Conservation (phyloP, 1,140 invertebrate genomes). For the Rhysida immarginata region DNA sequence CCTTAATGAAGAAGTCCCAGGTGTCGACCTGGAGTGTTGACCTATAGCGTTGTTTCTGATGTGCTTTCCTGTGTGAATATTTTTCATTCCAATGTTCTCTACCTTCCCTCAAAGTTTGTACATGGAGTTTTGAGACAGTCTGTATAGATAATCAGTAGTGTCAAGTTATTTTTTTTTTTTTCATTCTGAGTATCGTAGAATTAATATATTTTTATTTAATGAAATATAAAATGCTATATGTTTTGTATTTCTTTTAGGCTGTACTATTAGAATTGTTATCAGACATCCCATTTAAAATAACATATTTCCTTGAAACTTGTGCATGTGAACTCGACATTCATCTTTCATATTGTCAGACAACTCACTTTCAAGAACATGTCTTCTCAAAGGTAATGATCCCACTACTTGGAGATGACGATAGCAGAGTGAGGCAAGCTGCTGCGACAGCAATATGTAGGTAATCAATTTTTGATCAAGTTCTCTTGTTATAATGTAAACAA, state of each 20-base stretch:
- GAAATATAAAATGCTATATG: conserved; percentile 4
- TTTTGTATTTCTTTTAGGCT: conserved; percentile 29
- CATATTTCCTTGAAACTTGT: conserved; percentile 25
- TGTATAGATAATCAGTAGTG: no score
- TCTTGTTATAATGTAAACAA: no score
- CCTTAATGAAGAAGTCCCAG: no score
- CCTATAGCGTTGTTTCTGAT: no score
- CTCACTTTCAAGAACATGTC: conserved; percentile 41
- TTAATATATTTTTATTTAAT: conserved; percentile 2
- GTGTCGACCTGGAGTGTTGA: no score
- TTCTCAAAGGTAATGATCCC: conserved; percentile 43
- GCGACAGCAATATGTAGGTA: conserved; percentile 51
- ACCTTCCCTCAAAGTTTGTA: no score
- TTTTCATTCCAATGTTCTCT: no score
- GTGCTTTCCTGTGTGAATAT: no score
- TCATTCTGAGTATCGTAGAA: conserved; percentile 4
- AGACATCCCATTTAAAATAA: conserved; percentile 28
- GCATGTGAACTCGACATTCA: neutral
- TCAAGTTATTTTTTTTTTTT: no score
- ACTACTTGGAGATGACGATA: conserved; percentile 56
- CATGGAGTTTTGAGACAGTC: no score
- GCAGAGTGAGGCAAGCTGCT: conserved; percentile 54
- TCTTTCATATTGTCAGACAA: neutral
- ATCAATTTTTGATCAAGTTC: no score
- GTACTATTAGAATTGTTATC: conserved; percentile 33